Conservation (phyloP, 2,113 vertebrate species). For the Nesogale talazaci region DNA sequence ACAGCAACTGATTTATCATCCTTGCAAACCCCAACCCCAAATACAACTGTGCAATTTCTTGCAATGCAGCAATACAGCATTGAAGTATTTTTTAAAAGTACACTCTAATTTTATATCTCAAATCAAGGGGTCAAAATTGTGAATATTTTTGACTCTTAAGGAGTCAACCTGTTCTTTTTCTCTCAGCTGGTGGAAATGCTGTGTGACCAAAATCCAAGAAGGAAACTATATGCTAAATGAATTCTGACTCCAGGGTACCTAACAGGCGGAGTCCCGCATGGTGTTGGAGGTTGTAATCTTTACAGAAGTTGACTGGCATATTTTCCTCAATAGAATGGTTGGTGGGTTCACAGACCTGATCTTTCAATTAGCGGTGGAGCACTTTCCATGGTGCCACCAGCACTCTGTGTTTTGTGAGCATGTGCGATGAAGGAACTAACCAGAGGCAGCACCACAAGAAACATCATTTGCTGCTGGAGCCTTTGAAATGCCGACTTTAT, state of each 20-base stretch:
- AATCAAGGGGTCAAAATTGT: neutral
- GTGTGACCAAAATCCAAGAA: neutral
- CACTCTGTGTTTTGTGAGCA: neutral
- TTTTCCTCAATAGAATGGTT: too few species aligned
- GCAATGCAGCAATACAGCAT: neutral
- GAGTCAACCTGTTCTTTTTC: neutral
- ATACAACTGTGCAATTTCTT: conserved; percentile 14
- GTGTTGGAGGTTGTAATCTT: neutral
- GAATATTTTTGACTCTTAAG: neutral
- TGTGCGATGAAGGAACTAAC: neutral
- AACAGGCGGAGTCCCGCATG: neutral
- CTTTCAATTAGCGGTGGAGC: too few species aligned
- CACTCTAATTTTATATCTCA: conserved; percentile 33
- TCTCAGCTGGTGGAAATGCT: conserved; percentile 36
- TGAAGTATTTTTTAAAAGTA: conserved; percentile 28
- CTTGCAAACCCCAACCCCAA: neutral
- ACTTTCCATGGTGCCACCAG: too few species aligned
- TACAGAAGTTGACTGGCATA: neutral
- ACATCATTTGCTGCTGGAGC: too few species aligned
- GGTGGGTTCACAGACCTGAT: too few species aligned
- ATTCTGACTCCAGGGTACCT: neutral
- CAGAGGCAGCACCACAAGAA: neutral
- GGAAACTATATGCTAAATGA: neutral
- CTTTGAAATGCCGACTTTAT: too few species aligned
- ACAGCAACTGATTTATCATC: neutral